phyloP scores from a whole-genome alignment of 2,888 invertebrate genomes.

The Xiphydria camelus region DNA sequence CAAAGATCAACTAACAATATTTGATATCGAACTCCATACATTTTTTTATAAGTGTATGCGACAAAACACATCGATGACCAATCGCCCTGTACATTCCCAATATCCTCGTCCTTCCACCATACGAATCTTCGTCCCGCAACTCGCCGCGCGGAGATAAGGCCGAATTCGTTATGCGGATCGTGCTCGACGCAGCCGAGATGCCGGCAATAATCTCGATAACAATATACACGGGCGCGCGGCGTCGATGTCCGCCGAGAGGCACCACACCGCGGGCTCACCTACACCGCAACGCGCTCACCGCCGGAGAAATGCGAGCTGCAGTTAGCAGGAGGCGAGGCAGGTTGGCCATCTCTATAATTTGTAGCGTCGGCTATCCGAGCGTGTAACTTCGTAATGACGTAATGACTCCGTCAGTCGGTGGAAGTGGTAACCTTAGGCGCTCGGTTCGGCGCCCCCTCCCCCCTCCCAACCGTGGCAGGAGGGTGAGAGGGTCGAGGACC shows the following conservation, averaged over 20 bases:
- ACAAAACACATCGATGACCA: too few relatives aligned
- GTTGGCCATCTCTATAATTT: conserved; percentile 45
- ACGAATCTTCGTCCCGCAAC: not conserved
- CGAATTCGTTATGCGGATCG: conserved; percentile 2
- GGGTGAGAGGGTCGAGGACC: too few relatives aligned
- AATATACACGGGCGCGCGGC: not conserved
- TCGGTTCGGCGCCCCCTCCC: too few relatives aligned
- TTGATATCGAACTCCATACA: too few relatives aligned
- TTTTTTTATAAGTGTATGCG: too few relatives aligned
- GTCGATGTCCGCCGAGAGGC: not conserved
- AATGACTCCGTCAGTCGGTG: conserved; percentile 39
- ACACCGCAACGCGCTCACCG: not conserved
- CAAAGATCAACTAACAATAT: too few relatives aligned
- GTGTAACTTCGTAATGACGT: conserved; percentile 54
- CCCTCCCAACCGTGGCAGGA: too few relatives aligned
- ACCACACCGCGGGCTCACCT: conserved; percentile 1
- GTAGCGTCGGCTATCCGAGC: conserved; percentile 49
- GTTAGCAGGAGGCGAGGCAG: conserved; percentile 11
- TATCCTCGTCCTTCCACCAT: too few relatives aligned
- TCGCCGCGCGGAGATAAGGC: not conserved
- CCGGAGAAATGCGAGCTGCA: conserved; percentile 2
- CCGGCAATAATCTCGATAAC: conserved; percentile 3
- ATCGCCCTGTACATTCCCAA: too few relatives aligned
- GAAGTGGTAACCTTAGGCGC: conserved; percentile 2
- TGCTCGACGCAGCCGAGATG: not conserved